These are phyloP conservation scores for Celastrina argiolus DNA, from an alignment of 2,888 invertebrate species.

Conservation along the genomic window DNA sequence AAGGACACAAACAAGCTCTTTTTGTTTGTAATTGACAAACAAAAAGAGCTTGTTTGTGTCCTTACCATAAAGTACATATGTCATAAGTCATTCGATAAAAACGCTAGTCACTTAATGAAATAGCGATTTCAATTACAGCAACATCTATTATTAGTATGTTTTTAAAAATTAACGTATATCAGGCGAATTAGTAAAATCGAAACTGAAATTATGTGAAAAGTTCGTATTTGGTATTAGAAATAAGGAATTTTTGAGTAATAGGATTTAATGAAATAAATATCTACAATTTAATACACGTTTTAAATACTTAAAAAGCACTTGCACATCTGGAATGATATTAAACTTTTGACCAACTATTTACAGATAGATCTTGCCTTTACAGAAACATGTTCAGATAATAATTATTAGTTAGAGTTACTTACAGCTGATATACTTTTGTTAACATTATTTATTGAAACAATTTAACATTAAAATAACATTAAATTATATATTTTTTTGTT, in stretches of 20 bases:
- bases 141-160: no score
- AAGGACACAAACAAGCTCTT: no score
- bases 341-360: constrained; percentile 1
- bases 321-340: background rate
- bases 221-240: background rate
- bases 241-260: background rate
- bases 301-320: constrained; percentile 3
- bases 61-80: no score
- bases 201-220: no score
- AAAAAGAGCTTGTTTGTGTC: no score
- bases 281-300: background rate
- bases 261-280: constrained; percentile 12
- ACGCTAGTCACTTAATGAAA: no score
- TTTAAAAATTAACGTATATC: no score
- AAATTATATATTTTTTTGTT: background rate
- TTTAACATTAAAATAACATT: background rate
- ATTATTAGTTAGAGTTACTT: constrained; percentile 1
- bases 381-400: background rate
- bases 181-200: no score
- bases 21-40: no score
- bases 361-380: background rate
- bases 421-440: constrained; percentile 26
- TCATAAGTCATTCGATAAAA: no score
- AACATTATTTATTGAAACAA: constrained; percentile 25
- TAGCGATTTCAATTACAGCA: no score